A percentile compares a stretch with the other conserved stretches of the same genome.
Evolutionary conservation across 2,888 invertebrate genomes (phyloP).

Genomic region (Imbricaverruca yamaguchii): DNA sequence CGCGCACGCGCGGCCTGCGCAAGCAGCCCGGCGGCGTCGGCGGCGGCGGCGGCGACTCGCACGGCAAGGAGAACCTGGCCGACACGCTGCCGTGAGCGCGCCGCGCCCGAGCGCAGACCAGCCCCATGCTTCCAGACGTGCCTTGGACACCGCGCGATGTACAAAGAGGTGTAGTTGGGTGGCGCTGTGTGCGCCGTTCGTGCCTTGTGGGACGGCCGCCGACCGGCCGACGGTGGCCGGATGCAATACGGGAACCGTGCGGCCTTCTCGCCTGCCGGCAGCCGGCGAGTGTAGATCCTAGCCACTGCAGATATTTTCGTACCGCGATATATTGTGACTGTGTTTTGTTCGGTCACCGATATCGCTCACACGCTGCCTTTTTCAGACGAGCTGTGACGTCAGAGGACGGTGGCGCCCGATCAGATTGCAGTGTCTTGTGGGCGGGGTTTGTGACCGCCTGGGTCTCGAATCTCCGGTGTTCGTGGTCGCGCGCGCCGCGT

Average conservation of each 20-base stretch:
- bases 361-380: too few species aligned
- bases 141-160: background rate
- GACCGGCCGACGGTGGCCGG: background rate
- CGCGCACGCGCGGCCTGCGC: conserved; percentile 2
- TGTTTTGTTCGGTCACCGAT: too few species aligned
- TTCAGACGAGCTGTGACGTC: too few species aligned
- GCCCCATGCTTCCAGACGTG: background rate
- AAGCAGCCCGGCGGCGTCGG: background rate
- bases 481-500: too few species aligned
- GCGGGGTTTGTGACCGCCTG: too few species aligned
- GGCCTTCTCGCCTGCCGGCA: background rate
- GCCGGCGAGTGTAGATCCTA: background rate
- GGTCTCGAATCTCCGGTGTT: too few species aligned
- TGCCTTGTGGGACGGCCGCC: background rate
- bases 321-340: background rate
- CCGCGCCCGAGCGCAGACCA: too few species aligned
- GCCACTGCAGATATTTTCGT: conserved; percentile 2
- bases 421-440: too few species aligned
- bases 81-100: background rate
- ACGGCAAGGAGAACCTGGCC: background rate
- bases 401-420: too few species aligned
- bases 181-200: background rate
- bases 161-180: background rate
- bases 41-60: background rate
- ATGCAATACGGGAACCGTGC: background rate